Evolutionary conservation across 2,113 vertebrate genomes (phyloP).

Genomic region (Psittacara wagleri): DNA sequence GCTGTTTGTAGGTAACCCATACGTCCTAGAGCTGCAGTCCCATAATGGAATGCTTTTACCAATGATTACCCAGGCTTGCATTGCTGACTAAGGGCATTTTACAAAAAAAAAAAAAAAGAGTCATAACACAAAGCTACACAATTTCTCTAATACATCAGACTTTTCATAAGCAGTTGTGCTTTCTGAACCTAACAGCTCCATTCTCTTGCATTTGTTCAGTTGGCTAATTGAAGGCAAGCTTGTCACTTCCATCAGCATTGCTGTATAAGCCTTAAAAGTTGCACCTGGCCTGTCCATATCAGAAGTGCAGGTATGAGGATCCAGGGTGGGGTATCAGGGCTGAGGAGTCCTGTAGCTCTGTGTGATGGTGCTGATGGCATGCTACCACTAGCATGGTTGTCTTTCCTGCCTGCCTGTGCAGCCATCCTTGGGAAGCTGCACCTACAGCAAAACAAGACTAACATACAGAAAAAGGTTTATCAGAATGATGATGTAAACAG

Average conservation of each 20-base stretch:
- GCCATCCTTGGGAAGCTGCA: neutral
- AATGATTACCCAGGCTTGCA: neutral
- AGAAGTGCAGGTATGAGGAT: neutral
- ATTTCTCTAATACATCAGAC: neutral
- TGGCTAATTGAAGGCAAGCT: neutral
- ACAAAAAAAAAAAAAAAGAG: neutral
- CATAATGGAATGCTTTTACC: neutral
- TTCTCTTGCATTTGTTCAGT: neutral
- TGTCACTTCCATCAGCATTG: neutral
- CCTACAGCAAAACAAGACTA: neutral
- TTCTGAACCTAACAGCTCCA: neutral
- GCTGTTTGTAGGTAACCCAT: neutral
- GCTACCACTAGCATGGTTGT: neutral
- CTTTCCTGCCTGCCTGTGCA: neutral
- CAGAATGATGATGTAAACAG: neutral
- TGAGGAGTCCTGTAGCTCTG: neutral
- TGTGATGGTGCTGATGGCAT: neutral
- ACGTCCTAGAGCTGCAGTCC: neutral
- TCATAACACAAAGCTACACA: neutral
- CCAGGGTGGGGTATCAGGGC: neutral
- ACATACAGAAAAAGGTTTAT: neutral
- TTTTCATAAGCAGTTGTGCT: neutral
- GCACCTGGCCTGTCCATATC: neutral
- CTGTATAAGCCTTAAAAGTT: neutral
- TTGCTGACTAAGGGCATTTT: neutral